Evolutionary conservation across 2,888 invertebrate species (phyloP), one percentile per base, ranked within the genome.

Genomic region (Lasius fuliginosus): DNA sequence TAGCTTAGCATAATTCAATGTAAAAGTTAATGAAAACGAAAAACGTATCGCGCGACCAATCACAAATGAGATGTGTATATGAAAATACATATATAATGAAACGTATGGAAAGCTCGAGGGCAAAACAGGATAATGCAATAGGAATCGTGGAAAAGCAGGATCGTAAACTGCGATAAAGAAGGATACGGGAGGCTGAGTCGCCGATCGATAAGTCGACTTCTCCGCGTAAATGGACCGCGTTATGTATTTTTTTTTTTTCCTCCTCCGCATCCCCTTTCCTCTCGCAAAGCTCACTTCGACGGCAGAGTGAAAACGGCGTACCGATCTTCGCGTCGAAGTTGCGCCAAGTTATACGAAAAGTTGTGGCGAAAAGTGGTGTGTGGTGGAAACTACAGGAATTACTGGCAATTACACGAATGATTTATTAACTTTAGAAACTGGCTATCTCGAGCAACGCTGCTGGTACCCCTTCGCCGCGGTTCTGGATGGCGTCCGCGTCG

Each of bases 391-490:
- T 86, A 83, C 83, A 85, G 89, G 87, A 90, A 90, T 90, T 90
- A 88, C 89, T 88, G 86, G 88, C 85, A 89, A 90, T 89, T 90
- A 86, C 90, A 83, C 83, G 74, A 86, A 84, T 88, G 90, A 90
- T 90, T 90, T 90, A 90, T 90, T 89, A 89, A 87, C 85, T 89
- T 88, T 65, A 71, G 86, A 84, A 90, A 89, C 87, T 87, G 76
- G 87, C 83, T 88, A 87, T 89, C 90, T 87, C 83, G 81, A 30
- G 73, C 83, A 53, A 15, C 33, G 30, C 46, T n/a, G 74, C 75
- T 27, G 69, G 82, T 49, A 67, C 71, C 79, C 77, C 56, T 56
- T 67, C 76, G 36, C 73, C 81, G 36, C 73, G 46, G 56, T 60
- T 60, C 79, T 60, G 69, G 46, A 23, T 58, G 56, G 77, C 67